Percentiles rank a stretch among this genome's conserved stretches.
Evolutionary conservation across 1,140 invertebrate genomes (phyloP).

Genomic region (Leptinotarsa lineolata): DNA sequence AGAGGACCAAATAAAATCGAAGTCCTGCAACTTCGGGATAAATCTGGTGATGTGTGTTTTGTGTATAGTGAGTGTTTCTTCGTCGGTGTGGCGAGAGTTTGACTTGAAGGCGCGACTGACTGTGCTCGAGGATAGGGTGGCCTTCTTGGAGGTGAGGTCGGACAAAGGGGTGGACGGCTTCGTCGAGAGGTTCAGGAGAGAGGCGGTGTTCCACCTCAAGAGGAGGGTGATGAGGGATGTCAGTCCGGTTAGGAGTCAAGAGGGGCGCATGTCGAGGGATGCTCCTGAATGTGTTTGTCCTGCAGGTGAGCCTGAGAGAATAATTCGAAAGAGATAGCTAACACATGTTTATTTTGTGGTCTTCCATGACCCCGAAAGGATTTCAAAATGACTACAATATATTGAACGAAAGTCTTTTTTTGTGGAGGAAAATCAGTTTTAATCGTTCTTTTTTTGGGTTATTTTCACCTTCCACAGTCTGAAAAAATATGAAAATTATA

Average conservation of each 20-base stretch:
- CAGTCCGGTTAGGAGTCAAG: slow-evolving; percentile 9
- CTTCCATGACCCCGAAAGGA: no score
- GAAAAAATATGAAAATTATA: no score
- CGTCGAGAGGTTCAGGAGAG: slow-evolving; percentile 45
- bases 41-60: slow-evolving; percentile 52
- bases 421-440: no score
- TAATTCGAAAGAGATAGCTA: not conserved
- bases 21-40: slow-evolving; percentile 31
- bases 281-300: slow-evolving; percentile 55
- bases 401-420: no score
- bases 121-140: slow-evolving; percentile 48
- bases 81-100: slow-evolving; percentile 50
- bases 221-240: slow-evolving; percentile 46
- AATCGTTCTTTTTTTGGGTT: no score
- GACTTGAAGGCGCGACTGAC: slow-evolving; percentile 43
- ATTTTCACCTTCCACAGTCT: no score
- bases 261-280: slow-evolving; percentile 42
- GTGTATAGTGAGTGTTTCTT: slow-evolving; percentile 52
- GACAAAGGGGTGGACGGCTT: slow-evolving; percentile 42
- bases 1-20: not conserved
- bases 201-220: slow-evolving; percentile 43
- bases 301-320: slow-evolving; percentile 47
- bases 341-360: no score
- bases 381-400: no score
- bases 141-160: slow-evolving; percentile 40